Percentiles rank a stretch among this genome's conserved stretches.
phyloP scores from a whole-genome alignment of 2,797 vertebrate genomes.

The Cichlasoma orientale region DNA sequence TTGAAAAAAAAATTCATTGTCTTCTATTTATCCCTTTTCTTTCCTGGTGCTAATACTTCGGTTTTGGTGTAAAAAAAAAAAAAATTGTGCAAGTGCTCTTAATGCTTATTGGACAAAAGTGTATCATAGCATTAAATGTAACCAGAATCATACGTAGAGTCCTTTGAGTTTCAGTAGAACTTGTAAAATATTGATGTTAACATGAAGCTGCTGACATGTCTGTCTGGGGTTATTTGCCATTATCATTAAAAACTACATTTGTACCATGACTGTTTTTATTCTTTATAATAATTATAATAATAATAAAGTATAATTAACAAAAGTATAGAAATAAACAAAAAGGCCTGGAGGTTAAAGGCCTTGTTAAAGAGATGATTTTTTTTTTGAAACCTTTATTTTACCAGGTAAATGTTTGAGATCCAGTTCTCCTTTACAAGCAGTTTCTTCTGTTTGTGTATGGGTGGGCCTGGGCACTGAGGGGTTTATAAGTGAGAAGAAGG shows the following conservation, averaged over 20 bases:
- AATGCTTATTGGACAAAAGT: constrained; percentile 54
- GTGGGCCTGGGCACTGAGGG: no score
- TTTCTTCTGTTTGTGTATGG: no score
- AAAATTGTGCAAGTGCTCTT: constrained; percentile 72
- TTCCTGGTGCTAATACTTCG: constrained; percentile 72
- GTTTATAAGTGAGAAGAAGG: no score
- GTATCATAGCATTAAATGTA: constrained; percentile 22
- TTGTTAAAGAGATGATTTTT: no score
- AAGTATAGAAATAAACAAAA: no score
- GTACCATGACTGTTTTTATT: constrained; percentile 12
- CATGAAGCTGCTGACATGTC: constrained; percentile 22
- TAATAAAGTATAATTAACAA: no score
- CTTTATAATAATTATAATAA: no score
- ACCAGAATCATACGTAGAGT: constrained; percentile 24
- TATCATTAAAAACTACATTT: constrained; percentile 56
- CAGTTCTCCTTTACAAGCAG: no score
- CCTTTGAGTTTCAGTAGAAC: constrained; percentile 30
- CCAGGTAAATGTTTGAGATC: no score
- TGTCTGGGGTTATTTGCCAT: neutral
- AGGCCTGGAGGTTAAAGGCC: no score
- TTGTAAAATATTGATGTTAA: constrained; percentile 26
- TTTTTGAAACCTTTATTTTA: no score
- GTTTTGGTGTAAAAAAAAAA: constrained; percentile 22
- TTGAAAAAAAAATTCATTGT: neutral
- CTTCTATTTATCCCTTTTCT: constrained; percentile 66